Base-by-base conservation (phyloP, 2,888 invertebrate genomes). In the Drosophila borborema region DNA sequence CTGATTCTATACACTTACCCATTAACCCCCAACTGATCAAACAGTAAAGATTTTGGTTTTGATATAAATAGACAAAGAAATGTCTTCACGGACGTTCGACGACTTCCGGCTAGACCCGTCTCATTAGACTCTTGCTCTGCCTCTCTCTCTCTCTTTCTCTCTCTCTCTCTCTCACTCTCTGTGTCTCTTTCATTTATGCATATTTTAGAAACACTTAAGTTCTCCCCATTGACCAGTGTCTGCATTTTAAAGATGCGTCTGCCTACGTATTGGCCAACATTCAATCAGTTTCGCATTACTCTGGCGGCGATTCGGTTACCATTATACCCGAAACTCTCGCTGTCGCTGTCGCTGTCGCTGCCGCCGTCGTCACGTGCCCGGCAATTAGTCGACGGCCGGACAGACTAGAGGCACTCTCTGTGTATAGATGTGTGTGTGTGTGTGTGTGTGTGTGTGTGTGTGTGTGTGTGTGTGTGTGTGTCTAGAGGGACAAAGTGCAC, bases 271-370 rank as follows among this genome's bases (percentile, higher is more conserved):
- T 55, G 64, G 53, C 9, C 67, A 56, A 59, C 67, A 68, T 74
- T 74, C 77, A 80, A 80, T 77, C 77, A 80, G 79, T 74, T 80
- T 80, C 77, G 65, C 71, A 80, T 80, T 77, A 77, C 77, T 55
- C 53, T 62, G 74, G 59, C 74, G 74, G 59, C 77, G 71, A 62
- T 80, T 71, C 48, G 45, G 64, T 71, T 68, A 68, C 67, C 45
- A 20, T 63, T 69, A 66, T 69, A 66, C 64, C 77, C 77, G 72
- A 38, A 31, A 60, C 38, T 60, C 36, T 38, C 49, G 41, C 38
- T 10, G 48, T 51, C 49, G 46, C 31, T 31, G 8, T 8, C 31
- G 41, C 38, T 10, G 48, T 51, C 49, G 46, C 31, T 31, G 8
- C 1, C 31, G 43, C 38, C 9, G 54, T 51, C 51, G 70, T 77